A percentile compares a stretch with the other conserved stretches of the same genome.
Conservation (phyloP, 2,797 vertebrate genomes). For the Diglossa cyanea region DNA sequence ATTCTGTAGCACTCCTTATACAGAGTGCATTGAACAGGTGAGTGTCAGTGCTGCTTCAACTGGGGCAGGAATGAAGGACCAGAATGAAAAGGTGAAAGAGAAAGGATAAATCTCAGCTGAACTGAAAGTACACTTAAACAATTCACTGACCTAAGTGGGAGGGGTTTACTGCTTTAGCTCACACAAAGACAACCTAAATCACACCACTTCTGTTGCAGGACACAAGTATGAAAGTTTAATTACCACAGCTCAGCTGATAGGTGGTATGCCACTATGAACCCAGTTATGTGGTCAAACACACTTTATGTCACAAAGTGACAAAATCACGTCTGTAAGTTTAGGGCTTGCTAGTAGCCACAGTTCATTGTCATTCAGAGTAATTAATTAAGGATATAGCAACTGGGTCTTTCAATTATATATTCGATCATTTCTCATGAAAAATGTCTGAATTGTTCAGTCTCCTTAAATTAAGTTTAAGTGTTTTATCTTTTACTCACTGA, state of each 20-base stretch:
- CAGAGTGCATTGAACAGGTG: neutral
- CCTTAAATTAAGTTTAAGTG: neutral
- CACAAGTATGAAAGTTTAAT: neutral
- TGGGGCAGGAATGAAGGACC: neutral
- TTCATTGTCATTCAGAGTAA: neutral
- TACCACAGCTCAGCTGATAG: neutral
- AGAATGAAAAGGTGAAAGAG: neutral
- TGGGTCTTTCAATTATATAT: neutral
- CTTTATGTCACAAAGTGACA: neutral
- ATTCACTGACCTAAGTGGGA: neutral
- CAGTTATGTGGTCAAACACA: neutral
- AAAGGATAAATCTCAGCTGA: neutral
- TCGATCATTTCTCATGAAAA: neutral
- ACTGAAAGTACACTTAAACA: neutral
- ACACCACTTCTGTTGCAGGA: neutral
- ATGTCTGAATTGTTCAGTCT: neutral
- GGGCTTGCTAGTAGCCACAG: neutral
- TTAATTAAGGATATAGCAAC: neutral
- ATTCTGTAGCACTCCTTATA: neutral
- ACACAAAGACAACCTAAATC: neutral
- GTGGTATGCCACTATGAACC: neutral
- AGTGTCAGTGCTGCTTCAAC: neutral
- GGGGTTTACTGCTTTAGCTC: neutral
- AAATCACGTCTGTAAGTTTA: neutral
- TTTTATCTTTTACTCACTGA: slow-evolving; percentile 85